A percentile compares a stretch with the other conserved stretches of the same genome.
Conservation (phyloP, 2,797 vertebrate genomes). For the Iguana delicatissima region DNA sequence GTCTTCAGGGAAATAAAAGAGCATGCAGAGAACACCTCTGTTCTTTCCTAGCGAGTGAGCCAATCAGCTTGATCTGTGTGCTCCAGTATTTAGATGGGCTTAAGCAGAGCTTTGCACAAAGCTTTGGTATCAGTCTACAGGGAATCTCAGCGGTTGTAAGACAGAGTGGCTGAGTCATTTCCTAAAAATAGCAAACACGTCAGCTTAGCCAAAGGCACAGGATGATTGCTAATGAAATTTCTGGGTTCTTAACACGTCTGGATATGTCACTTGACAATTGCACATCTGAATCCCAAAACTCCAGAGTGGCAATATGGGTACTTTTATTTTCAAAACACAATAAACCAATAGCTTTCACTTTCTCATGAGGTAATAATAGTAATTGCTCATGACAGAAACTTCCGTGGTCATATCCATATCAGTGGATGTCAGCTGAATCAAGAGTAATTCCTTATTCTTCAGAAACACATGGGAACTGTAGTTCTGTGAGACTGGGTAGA, state of each 20-base stretch:
- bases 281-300: not conserved
- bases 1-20: conserved; percentile 6
- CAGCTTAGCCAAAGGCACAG: conserved; percentile 62
- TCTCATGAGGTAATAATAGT: not conserved
- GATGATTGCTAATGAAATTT: conserved; percentile 49
- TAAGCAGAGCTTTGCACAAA: conserved; percentile 35
- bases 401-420: not conserved
- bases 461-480: not conserved
- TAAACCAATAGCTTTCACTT: conserved; percentile 4
- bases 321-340: not conserved
- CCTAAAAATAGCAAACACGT: conserved; percentile 74
- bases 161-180: conserved; percentile 63
- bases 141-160: conserved; percentile 41
- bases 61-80: not conserved
- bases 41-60: not conserved
- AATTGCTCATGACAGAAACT: not conserved
- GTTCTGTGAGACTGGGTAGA: not conserved
- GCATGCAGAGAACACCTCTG: conserved; percentile 1
- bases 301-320: not conserved
- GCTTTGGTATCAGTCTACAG: conserved; percentile 33
- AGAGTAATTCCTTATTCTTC: not conserved
- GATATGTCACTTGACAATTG: not conserved
- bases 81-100: conserved; percentile 28
- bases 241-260: conserved; percentile 29
- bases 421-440: not conserved